Conservation (phyloP, 1,140 invertebrate genomes). For the Brachionus angularis region DNA sequence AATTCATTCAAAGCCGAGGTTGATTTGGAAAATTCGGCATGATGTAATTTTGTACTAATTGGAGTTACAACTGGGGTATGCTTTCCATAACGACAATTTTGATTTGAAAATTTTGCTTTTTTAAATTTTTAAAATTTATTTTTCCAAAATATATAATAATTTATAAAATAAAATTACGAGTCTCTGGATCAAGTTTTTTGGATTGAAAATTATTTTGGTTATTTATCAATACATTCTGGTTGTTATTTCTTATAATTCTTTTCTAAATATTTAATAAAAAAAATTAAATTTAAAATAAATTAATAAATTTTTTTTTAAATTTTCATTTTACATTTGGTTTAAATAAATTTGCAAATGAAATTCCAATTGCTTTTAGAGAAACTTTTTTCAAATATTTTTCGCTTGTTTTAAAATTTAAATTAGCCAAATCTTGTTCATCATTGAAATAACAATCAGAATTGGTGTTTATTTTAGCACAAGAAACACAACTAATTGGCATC, state of each 20-base stretch:
- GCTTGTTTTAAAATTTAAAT: neutral
- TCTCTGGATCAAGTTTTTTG: too few species aligned
- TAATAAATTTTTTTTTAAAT: too few species aligned
- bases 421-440: neutral
- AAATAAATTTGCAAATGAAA: slow-evolving; percentile 2
- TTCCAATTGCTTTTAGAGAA: slow-evolving; percentile 11
- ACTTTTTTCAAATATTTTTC: slow-evolving; percentile 8
- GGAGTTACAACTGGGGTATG: neutral
- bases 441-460: neutral
- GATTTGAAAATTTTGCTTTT: too few species aligned
- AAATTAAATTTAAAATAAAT: neutral
- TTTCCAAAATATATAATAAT: too few species aligned
- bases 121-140: too few species aligned
- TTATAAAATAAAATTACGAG: too few species aligned
- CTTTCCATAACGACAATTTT: too few species aligned
- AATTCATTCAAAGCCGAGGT: neutral
- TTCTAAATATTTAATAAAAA: neutral
- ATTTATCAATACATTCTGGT: too few species aligned
- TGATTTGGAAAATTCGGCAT: neutral
- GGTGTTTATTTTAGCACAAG: neutral
- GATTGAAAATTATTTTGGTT: too few species aligned
- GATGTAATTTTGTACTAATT: neutral
- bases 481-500: neutral
- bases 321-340: neutral
- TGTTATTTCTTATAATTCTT: neutral